Conservation (phyloP, 2,888 invertebrate genomes). For the Gari tellinella region DNA sequence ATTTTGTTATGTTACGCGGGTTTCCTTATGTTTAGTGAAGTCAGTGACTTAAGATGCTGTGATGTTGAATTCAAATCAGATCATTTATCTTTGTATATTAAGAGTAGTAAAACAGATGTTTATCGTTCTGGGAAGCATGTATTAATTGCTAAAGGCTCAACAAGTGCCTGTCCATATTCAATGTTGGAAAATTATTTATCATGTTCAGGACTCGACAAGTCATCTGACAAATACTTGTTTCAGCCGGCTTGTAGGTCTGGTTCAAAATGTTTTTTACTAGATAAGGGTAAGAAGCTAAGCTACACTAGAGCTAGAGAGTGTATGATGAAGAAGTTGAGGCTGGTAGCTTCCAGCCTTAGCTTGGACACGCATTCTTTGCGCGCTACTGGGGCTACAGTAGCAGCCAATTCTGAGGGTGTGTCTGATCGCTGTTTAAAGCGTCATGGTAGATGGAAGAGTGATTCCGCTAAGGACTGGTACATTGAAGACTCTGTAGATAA, state of each 20-base stretch:
- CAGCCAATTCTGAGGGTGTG: constrained; percentile 3
- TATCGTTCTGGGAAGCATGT: constrained; percentile 23
- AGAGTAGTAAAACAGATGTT: constrained; percentile 34
- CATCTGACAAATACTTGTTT: constrained; percentile 12
- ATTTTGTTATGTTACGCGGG: constrained; percentile 23
- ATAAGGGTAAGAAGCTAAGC: constrained; percentile 26
- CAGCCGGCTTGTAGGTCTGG: constrained; percentile 20
- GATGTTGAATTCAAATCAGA: constrained; percentile 18
- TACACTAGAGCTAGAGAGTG: constrained; percentile 30
- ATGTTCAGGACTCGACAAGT: not conserved
- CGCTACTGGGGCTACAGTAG: constrained; percentile 18
- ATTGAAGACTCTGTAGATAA: constrained; percentile 27
- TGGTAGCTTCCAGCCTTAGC: constrained; percentile 30
- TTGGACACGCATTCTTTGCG: constrained; percentile 28
- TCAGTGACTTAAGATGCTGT: constrained; percentile 4
- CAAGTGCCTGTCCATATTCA: constrained; percentile 24
- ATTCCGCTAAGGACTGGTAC: constrained; percentile 25
- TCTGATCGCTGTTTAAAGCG: constrained; percentile 29
- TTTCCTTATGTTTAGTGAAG: constrained; percentile 16
- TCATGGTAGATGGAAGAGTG: constrained; percentile 39
- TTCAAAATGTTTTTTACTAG: not conserved
- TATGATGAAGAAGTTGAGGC: constrained; percentile 25
- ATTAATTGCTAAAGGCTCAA: constrained; percentile 18
- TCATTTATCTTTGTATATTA: constrained; percentile 4
- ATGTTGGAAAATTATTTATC: constrained; percentile 26